Percentiles rank a stretch among this genome's conserved stretches.
phyloP scores from a whole-genome alignment of 2,113 vertebrate species.

The Syngnathus scovelli region DNA sequence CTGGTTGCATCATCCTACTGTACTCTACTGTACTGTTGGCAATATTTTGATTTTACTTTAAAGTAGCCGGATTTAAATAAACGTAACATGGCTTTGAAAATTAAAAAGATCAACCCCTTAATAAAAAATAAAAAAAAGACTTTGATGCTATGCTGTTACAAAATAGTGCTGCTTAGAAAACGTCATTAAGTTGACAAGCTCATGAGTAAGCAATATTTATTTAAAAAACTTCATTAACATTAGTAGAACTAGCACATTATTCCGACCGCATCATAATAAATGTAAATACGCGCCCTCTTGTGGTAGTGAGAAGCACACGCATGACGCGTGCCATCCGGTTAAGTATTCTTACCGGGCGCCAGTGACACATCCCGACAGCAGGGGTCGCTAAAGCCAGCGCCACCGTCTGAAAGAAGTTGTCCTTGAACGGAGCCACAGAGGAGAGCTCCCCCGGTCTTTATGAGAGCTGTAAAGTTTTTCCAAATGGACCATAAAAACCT shows the following conservation, averaged over 20 bases:
- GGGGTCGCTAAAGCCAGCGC: slow-evolving; percentile 31
- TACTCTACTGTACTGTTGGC: background rate
- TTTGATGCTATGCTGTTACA: background rate
- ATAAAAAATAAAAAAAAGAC: background rate
- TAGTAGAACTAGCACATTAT: background rate
- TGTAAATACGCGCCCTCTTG: background rate
- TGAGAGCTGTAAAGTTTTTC: background rate
- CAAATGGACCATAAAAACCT: slow-evolving; percentile 5
- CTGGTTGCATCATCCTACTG: background rate
- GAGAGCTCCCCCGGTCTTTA: background rate
- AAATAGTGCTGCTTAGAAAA: background rate
- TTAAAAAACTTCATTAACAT: no score
- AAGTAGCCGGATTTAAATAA: background rate
- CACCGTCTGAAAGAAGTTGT: background rate
- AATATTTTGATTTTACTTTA: background rate
- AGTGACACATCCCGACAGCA: slow-evolving; percentile 34
- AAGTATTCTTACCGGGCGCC: background rate
- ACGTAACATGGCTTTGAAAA: background rate
- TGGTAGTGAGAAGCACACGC: background rate
- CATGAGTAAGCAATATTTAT: background rate
- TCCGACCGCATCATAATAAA: background rate
- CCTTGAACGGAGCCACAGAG: slow-evolving; percentile 1
- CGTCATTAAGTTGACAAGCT: background rate
- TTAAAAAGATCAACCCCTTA: no score
- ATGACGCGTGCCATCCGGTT: background rate